Conservation (phyloP, 2,888 invertebrate species). For the Metallyticus violacea region DNA sequence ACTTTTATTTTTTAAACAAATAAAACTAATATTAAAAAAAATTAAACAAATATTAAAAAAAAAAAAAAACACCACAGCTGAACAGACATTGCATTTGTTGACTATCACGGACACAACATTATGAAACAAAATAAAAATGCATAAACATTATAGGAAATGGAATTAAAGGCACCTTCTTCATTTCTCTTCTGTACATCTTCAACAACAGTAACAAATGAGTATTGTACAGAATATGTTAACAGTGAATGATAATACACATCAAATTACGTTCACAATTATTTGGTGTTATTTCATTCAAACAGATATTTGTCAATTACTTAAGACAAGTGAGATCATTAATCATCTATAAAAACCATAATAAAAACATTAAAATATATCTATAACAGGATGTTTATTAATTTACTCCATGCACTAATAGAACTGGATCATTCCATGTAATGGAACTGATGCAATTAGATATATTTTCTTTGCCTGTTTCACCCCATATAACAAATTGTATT, state of each 20-base stretch:
- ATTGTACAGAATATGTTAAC: background rate
- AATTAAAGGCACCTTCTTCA: background rate
- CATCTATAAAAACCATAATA: too few species aligned
- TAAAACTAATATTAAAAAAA: background rate
- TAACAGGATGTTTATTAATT: too few species aligned
- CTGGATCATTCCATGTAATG: too few species aligned
- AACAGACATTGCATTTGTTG: background rate
- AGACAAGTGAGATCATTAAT: too few species aligned
- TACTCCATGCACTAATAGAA: too few species aligned
- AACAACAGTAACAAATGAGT: too few species aligned
- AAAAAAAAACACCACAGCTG: background rate
- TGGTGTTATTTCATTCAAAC: background rate
- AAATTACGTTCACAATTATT: background rate
- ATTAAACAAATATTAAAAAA: background rate
- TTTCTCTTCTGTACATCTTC: background rate
- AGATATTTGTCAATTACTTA: too few species aligned
- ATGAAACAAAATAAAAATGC: background rate
- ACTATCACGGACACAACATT: background rate
- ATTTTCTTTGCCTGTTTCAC: too few species aligned
- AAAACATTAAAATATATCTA: too few species aligned
- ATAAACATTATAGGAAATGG: background rate
- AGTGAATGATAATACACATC: background rate
- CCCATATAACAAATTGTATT: too few species aligned
- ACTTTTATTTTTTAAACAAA: background rate
- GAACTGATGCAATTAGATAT: too few species aligned